Evolutionary conservation across 2,113 vertebrate genomes (phyloP).

Genomic region (Naja naja): DNA sequence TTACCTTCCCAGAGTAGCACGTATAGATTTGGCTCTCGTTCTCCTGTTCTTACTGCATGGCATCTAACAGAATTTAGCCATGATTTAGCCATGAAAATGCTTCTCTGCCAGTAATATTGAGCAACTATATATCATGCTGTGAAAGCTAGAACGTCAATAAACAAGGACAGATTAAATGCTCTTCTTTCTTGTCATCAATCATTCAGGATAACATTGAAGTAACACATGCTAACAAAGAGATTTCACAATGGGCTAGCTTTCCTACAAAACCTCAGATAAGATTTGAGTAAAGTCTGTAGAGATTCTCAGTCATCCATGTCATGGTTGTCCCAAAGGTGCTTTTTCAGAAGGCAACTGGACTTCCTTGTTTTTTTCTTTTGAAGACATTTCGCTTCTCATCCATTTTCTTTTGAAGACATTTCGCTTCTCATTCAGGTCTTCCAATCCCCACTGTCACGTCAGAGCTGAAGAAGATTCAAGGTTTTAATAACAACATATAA

Average conservation of each 20-base stretch:
- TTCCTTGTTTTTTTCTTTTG: too few relatives aligned
- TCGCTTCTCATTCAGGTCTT: too few relatives aligned
- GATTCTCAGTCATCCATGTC: too few relatives aligned
- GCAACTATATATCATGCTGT: not conserved
- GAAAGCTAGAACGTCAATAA: not conserved
- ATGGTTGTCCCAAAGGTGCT: too few relatives aligned
- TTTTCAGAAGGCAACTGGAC: too few relatives aligned
- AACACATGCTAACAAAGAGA: not conserved
- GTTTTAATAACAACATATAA: too few relatives aligned
- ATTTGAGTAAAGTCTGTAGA: not conserved
- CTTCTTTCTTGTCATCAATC: not conserved
- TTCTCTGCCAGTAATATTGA: not conserved
- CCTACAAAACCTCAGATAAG: not conserved
- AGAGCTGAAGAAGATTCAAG: too few relatives aligned
- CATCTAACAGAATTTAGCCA: not conserved
- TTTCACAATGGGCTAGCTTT: not conserved
- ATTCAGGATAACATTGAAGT: not conserved
- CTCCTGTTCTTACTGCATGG: not conserved
- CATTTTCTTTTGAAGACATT: too few relatives aligned
- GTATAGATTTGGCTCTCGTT: not conserved
- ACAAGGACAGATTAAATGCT: not conserved
- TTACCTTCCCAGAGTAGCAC: not conserved
- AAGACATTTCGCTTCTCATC: too few relatives aligned
- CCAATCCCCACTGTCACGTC: too few relatives aligned
- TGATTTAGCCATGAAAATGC: not conserved